Percentiles rank a stretch among this genome's conserved stretches.
Evolutionary conservation across 2,797 vertebrate species (phyloP).

Genomic region (Anomalospiza imberbis): DNA sequence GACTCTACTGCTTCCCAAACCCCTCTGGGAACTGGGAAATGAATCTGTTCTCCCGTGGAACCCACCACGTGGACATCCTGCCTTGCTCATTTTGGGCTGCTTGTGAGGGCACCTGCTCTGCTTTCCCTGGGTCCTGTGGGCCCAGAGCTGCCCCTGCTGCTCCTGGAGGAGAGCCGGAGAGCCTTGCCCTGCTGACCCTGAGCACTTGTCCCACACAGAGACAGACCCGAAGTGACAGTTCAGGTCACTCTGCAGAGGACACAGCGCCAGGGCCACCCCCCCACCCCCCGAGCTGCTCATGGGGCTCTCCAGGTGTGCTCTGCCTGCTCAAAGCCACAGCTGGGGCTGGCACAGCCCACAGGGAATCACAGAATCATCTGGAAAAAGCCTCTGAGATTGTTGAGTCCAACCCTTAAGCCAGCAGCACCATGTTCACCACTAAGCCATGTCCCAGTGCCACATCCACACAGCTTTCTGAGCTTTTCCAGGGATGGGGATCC

Average conservation of each 20-base stretch:
- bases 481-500: background rate
- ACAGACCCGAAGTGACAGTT: background rate
- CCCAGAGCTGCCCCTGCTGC: background rate
- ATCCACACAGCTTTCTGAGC: background rate
- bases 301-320: background rate
- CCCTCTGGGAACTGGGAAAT: background rate
- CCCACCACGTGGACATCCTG: background rate
- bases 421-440: background rate
- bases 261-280: background rate
- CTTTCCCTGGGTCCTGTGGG: background rate
- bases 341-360: background rate
- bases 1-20: background rate
- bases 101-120: background rate
- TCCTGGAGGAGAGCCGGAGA: background rate
- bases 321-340: background rate
- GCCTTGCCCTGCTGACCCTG: background rate
- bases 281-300: background rate
- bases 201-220: background rate
- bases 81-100: background rate
- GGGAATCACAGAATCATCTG: background rate
- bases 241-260: background rate
- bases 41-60: constrained; percentile 20
- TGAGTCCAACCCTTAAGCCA: background rate
- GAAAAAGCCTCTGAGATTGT: background rate
- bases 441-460: background rate